Base-by-base conservation (phyloP, 2,113 vertebrate species). In the Oryzias curvinotus region DNA sequence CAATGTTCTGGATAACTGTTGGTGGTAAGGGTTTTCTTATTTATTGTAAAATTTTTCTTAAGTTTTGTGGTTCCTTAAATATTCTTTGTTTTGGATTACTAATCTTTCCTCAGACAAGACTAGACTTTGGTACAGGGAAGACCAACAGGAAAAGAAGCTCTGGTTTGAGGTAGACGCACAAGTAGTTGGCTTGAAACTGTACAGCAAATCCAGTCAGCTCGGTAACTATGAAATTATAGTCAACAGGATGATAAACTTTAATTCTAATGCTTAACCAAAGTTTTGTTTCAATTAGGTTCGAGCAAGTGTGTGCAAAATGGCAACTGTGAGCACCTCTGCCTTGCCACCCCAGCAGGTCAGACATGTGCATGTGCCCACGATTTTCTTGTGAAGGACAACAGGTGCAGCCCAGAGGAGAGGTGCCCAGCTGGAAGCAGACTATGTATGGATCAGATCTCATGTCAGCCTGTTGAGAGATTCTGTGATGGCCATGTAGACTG, bases 321-420 rank as follows among this genome's bases (percentile, higher is more conserved):
- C 3, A 89, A 92, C 54, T 97, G 96, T 50, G 83, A 88, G 68
- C 94, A 96, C 48, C 81, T 98, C 42, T 98, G 96, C 78, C 87
- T 98, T 6, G 88, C 95, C 12, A 91, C 90, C 14, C 93, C 93
- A 0, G 25, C 74, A 3, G 93, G 95, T 4, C 85, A 75, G 64
- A 93, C 84, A 12, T 97, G 96, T 70, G 85, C 14, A 41, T 98
- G 96, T 63, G 77, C 91, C 15, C 55, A 81, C 0, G 92, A 91
- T 63, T 49, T 36, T 7, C 56, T 88, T 25, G 73, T 87, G 26
- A 87, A 59, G 0, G 81, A 52, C 7, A 84, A 61, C 5, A 69
- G 62, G 1, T 96, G 96, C 36, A 43, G 14, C 0, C 74, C 61
- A 1, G 71, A 68, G 19, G 41, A 65, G 0, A 56, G 0, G 1